These are phyloP conservation scores for Anguilla obscura DNA, from an alignment of 2,797 vertebrate species.

Conservation along the genomic window DNA sequence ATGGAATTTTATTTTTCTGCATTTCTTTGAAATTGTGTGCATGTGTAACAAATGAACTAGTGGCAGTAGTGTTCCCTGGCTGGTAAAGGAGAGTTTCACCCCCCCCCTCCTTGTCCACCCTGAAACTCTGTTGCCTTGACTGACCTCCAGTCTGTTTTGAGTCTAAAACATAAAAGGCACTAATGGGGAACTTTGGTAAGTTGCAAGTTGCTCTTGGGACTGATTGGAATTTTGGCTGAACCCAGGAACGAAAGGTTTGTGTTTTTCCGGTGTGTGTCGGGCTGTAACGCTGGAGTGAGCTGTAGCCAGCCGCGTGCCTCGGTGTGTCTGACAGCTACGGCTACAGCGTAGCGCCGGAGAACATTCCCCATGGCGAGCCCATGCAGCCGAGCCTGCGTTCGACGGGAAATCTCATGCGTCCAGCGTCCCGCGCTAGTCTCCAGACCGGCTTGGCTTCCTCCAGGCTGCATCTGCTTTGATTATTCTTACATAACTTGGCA, in stretches of 20 bases:
- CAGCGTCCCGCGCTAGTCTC: constrained; percentile 67
- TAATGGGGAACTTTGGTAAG: neutral
- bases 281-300: neutral
- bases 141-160: neutral
- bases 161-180: neutral
- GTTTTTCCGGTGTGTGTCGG: constrained; percentile 32
- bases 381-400: constrained; percentile 63
- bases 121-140: neutral
- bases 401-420: constrained; percentile 73
- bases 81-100: neutral
- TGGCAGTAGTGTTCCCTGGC: neutral
- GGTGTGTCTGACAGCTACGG: neutral
- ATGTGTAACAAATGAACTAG: neutral
- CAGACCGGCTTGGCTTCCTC: constrained; percentile 67
- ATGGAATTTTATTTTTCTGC: constrained; percentile 11
- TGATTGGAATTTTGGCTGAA: neutral
- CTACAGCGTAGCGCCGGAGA: neutral
- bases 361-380: constrained; percentile 44
- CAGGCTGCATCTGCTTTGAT: constrained; percentile 70
- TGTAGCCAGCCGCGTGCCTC: neutral
- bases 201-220: neutral
- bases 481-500: constrained; percentile 71
- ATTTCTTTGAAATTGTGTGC: constrained; percentile 16
- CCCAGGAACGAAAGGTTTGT: neutral
- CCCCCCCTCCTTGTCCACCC: neutral